Percentiles rank a stretch among this genome's conserved stretches.
phyloP scores from a whole-genome alignment of 2,797 vertebrate genomes.

The Tarsius wallacei region DNA sequence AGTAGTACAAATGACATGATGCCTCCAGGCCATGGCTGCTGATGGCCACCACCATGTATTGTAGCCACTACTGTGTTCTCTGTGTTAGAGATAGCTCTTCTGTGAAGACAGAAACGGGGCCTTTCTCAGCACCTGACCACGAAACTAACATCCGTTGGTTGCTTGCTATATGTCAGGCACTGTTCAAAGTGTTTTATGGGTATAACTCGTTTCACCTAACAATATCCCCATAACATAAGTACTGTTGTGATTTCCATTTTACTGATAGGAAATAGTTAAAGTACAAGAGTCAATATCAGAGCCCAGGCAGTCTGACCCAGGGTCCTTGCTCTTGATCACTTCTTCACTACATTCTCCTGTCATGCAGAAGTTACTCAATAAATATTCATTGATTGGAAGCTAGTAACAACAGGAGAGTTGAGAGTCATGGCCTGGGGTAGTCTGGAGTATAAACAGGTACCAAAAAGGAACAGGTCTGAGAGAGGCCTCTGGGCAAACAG shows the following conservation, averaged over 20 bases:
- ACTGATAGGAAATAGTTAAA: background rate
- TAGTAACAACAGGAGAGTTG: background rate
- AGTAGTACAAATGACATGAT: background rate
- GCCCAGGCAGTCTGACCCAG: background rate
- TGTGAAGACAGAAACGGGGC: background rate
- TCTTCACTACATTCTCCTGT: no score
- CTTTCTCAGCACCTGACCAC: background rate
- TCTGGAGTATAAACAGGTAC: background rate
- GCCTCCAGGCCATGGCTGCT: background rate
- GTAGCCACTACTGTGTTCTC: background rate
- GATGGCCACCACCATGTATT: background rate
- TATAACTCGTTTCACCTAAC: conserved; percentile 3
- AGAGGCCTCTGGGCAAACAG: background rate
- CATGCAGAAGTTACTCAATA: background rate
- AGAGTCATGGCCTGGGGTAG: background rate
- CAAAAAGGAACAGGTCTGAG: background rate
- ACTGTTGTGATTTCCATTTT: background rate
- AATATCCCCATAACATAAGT: background rate
- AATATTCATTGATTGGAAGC: background rate
- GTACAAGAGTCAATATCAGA: background rate
- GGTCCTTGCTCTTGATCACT: background rate
- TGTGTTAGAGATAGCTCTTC: background rate
- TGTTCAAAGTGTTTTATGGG: background rate
- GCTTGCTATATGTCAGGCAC: background rate
- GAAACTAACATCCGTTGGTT: background rate